These are phyloP conservation scores for Crotalus helleri DNA, from an alignment of 2,113 vertebrate genomes.

Conservation along the genomic window DNA sequence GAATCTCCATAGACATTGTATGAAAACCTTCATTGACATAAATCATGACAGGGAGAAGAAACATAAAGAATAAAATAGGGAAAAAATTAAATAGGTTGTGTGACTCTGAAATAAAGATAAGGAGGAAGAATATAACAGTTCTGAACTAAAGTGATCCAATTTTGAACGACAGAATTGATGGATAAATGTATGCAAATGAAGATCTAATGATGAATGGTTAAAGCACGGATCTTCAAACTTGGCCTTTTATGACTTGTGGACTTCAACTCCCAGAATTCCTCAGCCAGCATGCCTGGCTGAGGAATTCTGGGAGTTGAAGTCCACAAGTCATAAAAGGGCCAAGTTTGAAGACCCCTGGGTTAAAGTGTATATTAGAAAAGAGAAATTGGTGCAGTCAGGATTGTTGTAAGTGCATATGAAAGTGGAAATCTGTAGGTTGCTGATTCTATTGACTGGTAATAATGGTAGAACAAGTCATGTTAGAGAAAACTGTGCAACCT, in stretches of 20 bases:
- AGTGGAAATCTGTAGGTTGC: not conserved
- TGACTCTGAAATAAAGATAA: not conserved
- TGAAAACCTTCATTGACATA: not conserved
- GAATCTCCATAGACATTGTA: not conserved
- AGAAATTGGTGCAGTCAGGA: not conserved
- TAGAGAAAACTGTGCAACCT: not conserved
- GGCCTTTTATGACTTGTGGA: no score
- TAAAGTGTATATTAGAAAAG: not conserved
- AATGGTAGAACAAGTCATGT: not conserved
- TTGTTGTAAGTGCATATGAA: not conserved
- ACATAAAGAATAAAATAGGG: not conserved
- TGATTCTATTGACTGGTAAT: not conserved
- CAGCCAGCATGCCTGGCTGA: no score
- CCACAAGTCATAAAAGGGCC: no score
- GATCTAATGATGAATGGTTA: not conserved
- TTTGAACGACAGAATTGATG: not conserved
- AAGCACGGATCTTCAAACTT: not conserved
- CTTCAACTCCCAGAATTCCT: no score
- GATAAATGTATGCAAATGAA: not conserved
- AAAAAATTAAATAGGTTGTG: not conserved
- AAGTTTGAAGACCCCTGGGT: not conserved
- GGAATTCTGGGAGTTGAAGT: no score
- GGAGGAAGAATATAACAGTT: not conserved
- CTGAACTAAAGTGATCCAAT: not conserved
- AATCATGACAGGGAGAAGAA: not conserved